Base-by-base conservation (phyloP, 2,797 vertebrate species). In the Toxotes lorentzi region DNA sequence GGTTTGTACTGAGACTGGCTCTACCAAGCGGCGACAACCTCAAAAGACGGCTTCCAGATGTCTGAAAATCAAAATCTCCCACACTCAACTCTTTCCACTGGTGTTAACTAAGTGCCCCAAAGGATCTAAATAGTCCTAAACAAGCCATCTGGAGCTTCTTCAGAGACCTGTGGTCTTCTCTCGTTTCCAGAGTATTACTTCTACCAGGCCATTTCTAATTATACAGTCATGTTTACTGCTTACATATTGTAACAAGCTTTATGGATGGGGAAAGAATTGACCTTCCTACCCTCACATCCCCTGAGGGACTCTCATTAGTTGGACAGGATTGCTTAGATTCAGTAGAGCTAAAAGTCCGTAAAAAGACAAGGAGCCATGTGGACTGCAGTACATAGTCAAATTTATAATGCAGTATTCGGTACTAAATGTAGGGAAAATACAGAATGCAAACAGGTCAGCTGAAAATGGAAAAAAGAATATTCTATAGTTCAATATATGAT, bases 181-280 rank as follows among this genome's bases (percentile, higher is more conserved):
- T 84, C 6, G 50, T 70, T 81, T 79, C n/a, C 77, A 76, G 32
- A 53, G 34, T 83, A 53, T 74, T 14, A 80, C 64, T 64, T 32
- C n/a, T 75, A 68, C 56, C 30, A 62, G 70, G 47, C 23, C 23
- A 65, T 68, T 83, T 80, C 70, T 88, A 88, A 89, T 85, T 85
- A 78, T 59, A 82, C 63, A 8, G 32, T 27, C 70, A 73, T 90
- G 84, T 89, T 88, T 85, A 89, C 84, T 64, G 34, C 85, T 53
- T 41, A 66, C 30, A 71, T 35, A 74, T 63, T 74, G 75, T 82
- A 81, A 83, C 48, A 12, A 73, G 68, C 48, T 59, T 45, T 53
- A 65, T 41, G 65, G 65, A 76, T 7, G 51, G 27, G 63, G 78
- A 84, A 80, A 85, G 41, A 73, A 59, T 32, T 81, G 83, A 88